Base-by-base conservation (phyloP, 2,113 vertebrate species). In the Mesoclemmys tuberculata region DNA sequence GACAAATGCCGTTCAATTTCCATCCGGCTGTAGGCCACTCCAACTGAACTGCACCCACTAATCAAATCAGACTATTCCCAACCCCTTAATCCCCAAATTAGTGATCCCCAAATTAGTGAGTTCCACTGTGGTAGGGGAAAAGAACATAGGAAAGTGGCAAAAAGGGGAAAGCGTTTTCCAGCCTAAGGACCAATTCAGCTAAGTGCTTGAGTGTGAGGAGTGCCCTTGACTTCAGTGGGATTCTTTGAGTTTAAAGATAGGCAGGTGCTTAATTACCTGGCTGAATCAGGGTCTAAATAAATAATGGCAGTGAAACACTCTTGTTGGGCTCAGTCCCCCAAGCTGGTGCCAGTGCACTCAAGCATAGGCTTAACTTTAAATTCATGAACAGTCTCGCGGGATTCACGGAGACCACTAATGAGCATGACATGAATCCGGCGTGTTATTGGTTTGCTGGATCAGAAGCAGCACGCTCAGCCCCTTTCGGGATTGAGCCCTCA, bases 401-500 rank as follows among this genome's bases (percentile, higher is more conserved):
- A 77, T 46, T 27, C 26, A 27, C 27, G 12, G 41, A 41, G 71
- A 12, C 68, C 5, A 2, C 74, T 46, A 11, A 77, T 41, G 74
- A 7, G 26, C 21, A 8, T 44, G 41, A 22, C 5, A 4, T 46
- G 27, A 75, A 41, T 46, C 71, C 10, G 1, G 12, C 27, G 41
- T 24, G 26, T 75, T 26, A 27, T 38, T 44, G 71, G 21, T n/a
- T 41, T 24, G 38, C 10, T 14, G 49, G 44, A 24, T 29, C 54
- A 38, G 16, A 75, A 82, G 38, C 1, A 0, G 55, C 2, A 2
- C 35, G 74, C 35, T 31, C 35, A 10, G 49, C 11, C 61, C 21
- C 10, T 38, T 3, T 38, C 1, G 26, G 54, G 26, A 31, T 46
- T 0, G 0, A 86, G 18, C 2, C 11, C 2, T 0, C 0, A 84